Evolutionary conservation across 2,888 invertebrate species (phyloP), one percentile per base, ranked within the genome.

Genomic region (Leptogaster cylindrica): DNA sequence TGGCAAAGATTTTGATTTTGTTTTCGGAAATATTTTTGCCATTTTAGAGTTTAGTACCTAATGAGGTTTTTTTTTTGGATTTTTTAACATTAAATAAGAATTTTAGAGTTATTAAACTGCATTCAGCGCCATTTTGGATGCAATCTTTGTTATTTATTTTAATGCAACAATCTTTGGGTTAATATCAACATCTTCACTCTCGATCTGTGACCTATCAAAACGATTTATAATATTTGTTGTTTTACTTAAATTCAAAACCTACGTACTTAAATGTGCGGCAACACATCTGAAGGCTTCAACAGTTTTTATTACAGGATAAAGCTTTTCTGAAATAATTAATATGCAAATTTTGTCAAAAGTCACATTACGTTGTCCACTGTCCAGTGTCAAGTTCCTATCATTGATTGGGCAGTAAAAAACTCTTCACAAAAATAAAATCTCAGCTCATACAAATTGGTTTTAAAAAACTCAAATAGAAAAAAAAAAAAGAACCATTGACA

Each of bases 221-320:
- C 39, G 39, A 39, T 39, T 39, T 39, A 39, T 39, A 39, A n/a
- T n/a, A n/a, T n/a, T n/a, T n/a, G n/a, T n/a, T n/a, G n/a, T n/a
- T n/a, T n/a, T n/a, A n/a, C n/a, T n/a, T n/a, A n/a, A 41, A 41
- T 55, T 36, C 20, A 31, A 39, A 55, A 55, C 36, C 36, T 36
- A 55, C 20, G n/a, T n/a, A 55, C 23, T 28, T 23, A 55, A 55
- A 36, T 7, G 8, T 31, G 6, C 27, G 10, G 61, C 28, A 44
- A 61, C 41, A 41, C 44, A n/a, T n/a, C n/a, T n/a, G n/a, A n/a
- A n/a, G n/a, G 27, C 61, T 61, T 61, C 28, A 61, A 41, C 16
- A 12, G 25, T 18, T 61, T 61, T 61, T 61, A 61, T 28, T 23
- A 28, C 31, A 27, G 1, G 27, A 61, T 61, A 61, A 61, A 61